Base-by-base conservation (phyloP, 1,140 invertebrate genomes). In the Anadara kagoshimensis region DNA sequence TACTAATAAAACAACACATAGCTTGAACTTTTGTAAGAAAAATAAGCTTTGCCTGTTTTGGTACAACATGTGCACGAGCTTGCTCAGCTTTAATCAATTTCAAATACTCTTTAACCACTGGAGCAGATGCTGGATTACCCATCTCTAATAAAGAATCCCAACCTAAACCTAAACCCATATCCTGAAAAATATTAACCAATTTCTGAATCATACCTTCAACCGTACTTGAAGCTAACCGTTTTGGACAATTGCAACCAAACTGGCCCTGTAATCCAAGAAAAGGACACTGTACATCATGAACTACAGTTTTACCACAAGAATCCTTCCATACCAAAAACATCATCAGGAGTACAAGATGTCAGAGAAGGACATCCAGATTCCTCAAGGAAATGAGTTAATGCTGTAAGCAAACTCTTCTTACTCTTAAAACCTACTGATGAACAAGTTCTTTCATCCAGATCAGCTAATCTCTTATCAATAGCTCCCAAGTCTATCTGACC, bases 291-390 rank as follows among this genome's bases (percentile, higher is more conserved):
- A 65, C 20, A 57, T 18, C 14, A 66, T 75, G 67, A 5, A 75
- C 61, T 18, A 47, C 29, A 16, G 73, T 75, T 64, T 75, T 75
- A 22, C 67, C 73, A 18, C 12, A n/a, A 4, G 4, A 36, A 59
- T 75, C 67, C 54, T 65, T 75, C 67, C 62, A 64, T 36, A 70
- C 73, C 26, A 69, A 41, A 69, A 70, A 70, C 51, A 59, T 75
- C 73, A 65, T 49, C 41, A 16, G 62, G 68, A 8, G 51, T 18
- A 47, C 49, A 56, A 7, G 53, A 22, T 61, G 7, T 0, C 56
- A 58, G 26, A 10, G 56, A 36, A 14, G 56, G 24, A 16, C 36
- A 20, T 20, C 22, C 18, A 20, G 5, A 22, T 22, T 14, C 36
- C 29, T 36, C 29, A 36, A 58, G 56, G 36, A 58, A 58, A 58